Conservation (phyloP, 2,888 invertebrate genomes). For the Melipona beecheii region DNA sequence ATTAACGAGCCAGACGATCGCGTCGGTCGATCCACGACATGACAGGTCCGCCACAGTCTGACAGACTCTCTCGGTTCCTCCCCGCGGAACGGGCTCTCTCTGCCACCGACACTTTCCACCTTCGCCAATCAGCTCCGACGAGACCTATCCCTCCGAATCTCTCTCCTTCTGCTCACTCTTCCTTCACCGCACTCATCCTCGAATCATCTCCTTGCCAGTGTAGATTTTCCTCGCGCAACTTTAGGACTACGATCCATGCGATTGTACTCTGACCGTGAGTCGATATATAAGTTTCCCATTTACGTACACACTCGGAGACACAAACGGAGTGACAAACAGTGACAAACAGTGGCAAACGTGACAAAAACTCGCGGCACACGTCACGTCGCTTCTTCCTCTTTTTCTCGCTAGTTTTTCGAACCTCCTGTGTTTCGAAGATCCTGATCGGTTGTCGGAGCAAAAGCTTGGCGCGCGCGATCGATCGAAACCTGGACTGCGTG, state of each 20-base stretch:
- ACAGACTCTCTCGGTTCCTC: slow-evolving; percentile 9
- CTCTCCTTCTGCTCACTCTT: neutral
- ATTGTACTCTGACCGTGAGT: too few species aligned
- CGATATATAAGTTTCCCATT: too few species aligned
- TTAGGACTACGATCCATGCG: neutral
- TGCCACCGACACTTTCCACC: slow-evolving; percentile 34
- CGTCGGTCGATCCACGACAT: slow-evolving; percentile 6
- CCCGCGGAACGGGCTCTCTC: slow-evolving; percentile 10
- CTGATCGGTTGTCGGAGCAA: neutral
- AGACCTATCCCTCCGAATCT: slow-evolving; percentile 1
- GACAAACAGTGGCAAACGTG: too few species aligned
- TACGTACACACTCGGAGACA: neutral
- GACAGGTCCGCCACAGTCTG: slow-evolving; percentile 26
- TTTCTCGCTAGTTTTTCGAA: neutral
- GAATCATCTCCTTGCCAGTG: neutral
- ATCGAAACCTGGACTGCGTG: neutral
- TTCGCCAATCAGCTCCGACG: slow-evolving; percentile 21
- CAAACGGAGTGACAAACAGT: too few species aligned
- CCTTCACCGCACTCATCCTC: neutral
- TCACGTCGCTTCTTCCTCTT: neutral
- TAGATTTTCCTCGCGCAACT: neutral
- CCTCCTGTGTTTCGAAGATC: neutral
- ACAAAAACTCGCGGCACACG: neutral
- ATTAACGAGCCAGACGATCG: neutral
- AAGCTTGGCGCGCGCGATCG: neutral